Evolutionary conservation across 2,888 invertebrate genomes (phyloP).

Genomic region (Endomychus coccineus): DNA sequence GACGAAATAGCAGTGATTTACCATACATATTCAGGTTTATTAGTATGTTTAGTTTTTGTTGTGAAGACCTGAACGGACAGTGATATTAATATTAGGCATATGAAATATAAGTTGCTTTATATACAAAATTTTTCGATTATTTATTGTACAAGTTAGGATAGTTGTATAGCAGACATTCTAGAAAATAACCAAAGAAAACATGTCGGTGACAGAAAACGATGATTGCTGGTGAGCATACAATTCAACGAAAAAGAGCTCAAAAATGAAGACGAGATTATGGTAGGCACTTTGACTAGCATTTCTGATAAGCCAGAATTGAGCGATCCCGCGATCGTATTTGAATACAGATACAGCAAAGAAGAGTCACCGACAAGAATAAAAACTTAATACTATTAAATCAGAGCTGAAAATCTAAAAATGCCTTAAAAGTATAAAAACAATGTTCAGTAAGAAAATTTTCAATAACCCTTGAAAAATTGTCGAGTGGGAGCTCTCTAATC

Average conservation of each 20-base stretch:
- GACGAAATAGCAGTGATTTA: constrained; percentile 12
- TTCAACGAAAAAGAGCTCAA: constrained; percentile 29
- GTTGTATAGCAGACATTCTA: constrained; percentile 26
- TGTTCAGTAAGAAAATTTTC: no score
- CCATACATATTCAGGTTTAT: constrained; percentile 32
- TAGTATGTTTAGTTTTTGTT: constrained; percentile 37
- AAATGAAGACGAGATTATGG: constrained; percentile 31
- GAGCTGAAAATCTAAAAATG: no score
- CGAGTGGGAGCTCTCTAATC: no score
- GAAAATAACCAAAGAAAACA: constrained; percentile 31
- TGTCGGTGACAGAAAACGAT: constrained; percentile 32
- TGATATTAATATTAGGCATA: constrained; percentile 39
- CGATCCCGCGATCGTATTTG: no score
- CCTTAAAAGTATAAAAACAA: no score
- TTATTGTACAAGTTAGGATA: constrained; percentile 32
- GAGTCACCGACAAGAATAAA: no score
- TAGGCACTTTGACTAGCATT: no score
- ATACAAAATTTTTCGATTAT: constrained; percentile 34
- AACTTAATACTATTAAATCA: no score
- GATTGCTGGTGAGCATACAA: constrained; percentile 28
- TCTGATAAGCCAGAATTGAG: no score
- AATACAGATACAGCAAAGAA: no score
- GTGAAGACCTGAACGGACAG: constrained; percentile 34
- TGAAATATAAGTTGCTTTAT: constrained; percentile 32
- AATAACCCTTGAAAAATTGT: no score